Percentiles rank a stretch among this genome's conserved stretches.
Conservation (phyloP, 1,140 invertebrate genomes). For the Cepaea nemoralis region DNA sequence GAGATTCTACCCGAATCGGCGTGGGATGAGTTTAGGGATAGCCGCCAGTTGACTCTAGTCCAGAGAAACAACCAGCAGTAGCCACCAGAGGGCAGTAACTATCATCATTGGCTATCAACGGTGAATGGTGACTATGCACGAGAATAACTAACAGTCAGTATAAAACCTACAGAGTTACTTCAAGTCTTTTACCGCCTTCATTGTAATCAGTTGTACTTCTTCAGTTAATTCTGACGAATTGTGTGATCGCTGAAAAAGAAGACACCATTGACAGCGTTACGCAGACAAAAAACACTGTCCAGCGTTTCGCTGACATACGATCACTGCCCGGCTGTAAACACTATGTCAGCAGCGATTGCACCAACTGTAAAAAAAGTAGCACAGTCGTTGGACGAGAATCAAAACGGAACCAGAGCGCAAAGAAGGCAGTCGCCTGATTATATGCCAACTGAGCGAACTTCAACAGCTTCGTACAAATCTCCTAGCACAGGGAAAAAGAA, state of each 20-base stretch:
- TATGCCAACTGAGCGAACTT: conserved; percentile 25
- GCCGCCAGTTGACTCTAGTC: background rate
- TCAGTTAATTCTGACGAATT: no score
- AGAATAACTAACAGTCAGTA: background rate
- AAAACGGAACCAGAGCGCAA: no score
- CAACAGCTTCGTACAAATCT: conserved; percentile 9
- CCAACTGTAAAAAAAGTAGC: no score
- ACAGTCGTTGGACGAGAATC: no score
- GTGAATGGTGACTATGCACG: background rate
- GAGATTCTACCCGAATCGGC: conserved; percentile 30
- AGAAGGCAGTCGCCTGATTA: background rate
- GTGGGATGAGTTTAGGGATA: conserved; percentile 29
- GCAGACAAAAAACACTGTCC: no score
- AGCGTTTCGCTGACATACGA: no score
- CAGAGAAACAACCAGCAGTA: background rate
- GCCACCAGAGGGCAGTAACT: background rate
- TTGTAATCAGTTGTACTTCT: no score
- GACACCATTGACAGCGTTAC: background rate
- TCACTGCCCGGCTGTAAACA: no score
- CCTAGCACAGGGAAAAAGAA: background rate
- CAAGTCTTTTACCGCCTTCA: no score
- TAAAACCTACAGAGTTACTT: background rate
- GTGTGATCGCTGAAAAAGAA: background rate
- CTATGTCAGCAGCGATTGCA: no score
- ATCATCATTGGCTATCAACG: background rate